Evolutionary conservation across 2,113 vertebrate species (phyloP), one percentile per base, ranked within the genome.

Genomic region (Plestiodon gilberti): DNA sequence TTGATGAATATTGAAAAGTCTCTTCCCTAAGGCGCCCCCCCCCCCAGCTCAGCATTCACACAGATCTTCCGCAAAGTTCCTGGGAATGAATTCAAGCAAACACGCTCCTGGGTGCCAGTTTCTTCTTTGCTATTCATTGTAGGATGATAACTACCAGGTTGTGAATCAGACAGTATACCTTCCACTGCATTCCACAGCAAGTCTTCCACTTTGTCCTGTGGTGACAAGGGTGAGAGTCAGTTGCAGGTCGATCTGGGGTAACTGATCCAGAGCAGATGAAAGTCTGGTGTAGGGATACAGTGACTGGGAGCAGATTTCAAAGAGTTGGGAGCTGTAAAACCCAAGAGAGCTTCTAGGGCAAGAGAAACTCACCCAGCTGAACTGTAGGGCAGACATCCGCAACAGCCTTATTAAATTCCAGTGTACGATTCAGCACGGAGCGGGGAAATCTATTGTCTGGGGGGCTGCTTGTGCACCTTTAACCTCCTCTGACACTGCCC

Each of bases 1-100:
- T 87, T 81, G 69, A 87, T 87, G 85, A 87, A 87, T 81, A 87
- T 87, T 62, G 78, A 87, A 64, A 64, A 75, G 85, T 35, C 20
- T 74, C 85, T 38, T 70, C 78, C 85, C 40, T 64, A 75, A 75
- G 78, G 78, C n/a, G n/a, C n/a, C n/a, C n/a, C n/a, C n/a, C 59
- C 62, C 13, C 64, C 8, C 4, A 35, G 69, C 28, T 71, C 28
- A 55, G 28, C 22, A 22, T 7, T 38, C 11, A 20, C 3, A 64
- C 62, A 38, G 35, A 14, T 52, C 38, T 69, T 35, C 23, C 55
- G 9, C 75, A 78, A 82, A 57, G 33, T 77, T 62, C 74, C 75
- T 17, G 25, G 33, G 33, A 78, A 33, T 33, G 55, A 35, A 57
- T 71, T 48, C 81, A 28, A 40, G 33, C 52, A 9, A 52, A 30